These are phyloP conservation scores for Hydropotes inermis DNA, from an alignment of 2,113 vertebrate species.

Conservation along the genomic window DNA sequence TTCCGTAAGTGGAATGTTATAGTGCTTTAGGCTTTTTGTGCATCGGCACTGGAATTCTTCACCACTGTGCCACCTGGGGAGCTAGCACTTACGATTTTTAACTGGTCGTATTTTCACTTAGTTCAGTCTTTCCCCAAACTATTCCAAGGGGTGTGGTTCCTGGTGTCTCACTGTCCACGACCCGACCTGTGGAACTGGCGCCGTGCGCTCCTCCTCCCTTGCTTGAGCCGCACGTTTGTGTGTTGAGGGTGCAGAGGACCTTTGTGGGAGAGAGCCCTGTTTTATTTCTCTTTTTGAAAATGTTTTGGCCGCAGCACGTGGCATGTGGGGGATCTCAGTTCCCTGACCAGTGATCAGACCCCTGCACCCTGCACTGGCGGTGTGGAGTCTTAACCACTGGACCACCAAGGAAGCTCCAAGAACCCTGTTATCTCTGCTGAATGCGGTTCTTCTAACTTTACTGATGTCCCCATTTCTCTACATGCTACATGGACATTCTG, in stretches of 20 bases:
- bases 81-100: background rate
- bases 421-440: background rate
- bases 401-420: background rate
- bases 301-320: background rate
- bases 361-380: background rate
- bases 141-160: background rate
- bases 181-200: background rate
- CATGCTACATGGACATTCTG: rapidly evolving
- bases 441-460: background rate
- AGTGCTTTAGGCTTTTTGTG: background rate
- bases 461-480: background rate
- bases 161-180: background rate
- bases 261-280: background rate
- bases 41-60: background rate
- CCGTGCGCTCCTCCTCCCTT: background rate
- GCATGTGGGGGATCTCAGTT: background rate
- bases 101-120: background rate
- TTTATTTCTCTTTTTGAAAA: background rate
- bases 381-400: background rate
- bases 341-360: background rate
- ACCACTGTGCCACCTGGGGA: background rate
- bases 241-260: background rate
- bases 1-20: background rate
- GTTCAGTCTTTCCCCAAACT: background rate
- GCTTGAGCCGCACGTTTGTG: background rate